Evolutionary conservation across 2,797 vertebrate species (phyloP), one percentile per base, ranked within the genome.

Genomic region (Oreochromis mossambicus): DNA sequence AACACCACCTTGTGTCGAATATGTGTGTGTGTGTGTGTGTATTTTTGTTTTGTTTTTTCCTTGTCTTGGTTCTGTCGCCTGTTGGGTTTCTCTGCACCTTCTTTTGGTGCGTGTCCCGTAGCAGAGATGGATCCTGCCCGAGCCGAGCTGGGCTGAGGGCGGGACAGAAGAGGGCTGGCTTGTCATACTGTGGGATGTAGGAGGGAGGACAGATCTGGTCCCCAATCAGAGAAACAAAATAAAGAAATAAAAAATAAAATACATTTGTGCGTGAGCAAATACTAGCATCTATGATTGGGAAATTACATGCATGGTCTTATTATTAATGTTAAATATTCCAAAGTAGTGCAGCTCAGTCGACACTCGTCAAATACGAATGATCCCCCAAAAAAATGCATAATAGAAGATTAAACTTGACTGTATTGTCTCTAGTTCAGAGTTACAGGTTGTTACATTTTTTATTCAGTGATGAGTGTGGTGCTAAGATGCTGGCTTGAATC

Each of bases 131-230:
- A 90, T 77, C 79, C 48, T 78, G 66, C 63, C 68, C 48, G 85
- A 77, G 77, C 54, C 3, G 50, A 82, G 83, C 58, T 5, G 81
- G 66, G 51, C 58, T 81, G 91, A 89, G 89, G 90, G 84, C 66
- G 91, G 91, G 88, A 84, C 81, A 43, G 87, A 82, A 82, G 88
- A 82, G 88, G 90, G 82, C 81, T 88, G 85, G 81, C 87, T 94
- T 86, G 77, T 87, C 52, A 84, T 26, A 75, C 26, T 75, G 70
- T 75, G 89, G 82, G 77, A 93, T 82, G 77, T 11, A 24, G 78
- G 58, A 36, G 13, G 80, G 77, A 77, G 77, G 76, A 85, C 68
- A 46, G 52, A 80, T 78, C 36, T 52, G 80, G 52, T 77, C 80
- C 80, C n/a, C 56, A 61, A 76, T 43, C 68, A 79, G 32, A 80